phyloP scores from a whole-genome alignment of 2,888 invertebrate genomes.

The Coelinius sp. region DNA sequence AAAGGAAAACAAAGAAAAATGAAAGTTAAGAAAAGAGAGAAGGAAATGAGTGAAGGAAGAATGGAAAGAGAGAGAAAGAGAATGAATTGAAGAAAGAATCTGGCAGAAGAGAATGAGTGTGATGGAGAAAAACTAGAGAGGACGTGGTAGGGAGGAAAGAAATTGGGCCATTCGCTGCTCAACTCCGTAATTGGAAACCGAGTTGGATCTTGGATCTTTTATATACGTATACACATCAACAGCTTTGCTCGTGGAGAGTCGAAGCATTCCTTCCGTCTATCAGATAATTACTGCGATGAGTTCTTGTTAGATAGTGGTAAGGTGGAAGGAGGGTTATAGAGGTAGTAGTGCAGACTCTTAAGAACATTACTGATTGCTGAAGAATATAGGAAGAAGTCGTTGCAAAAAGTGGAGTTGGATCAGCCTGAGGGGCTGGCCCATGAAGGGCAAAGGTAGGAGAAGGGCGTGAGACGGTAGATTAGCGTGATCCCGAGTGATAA shows the following conservation, averaged over 20 bases:
- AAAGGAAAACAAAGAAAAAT: constrained; percentile 20
- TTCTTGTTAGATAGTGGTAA: constrained; percentile 44
- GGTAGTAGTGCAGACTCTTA: neutral
- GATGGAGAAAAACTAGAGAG: constrained; percentile 28
- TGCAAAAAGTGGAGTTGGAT: constrained; percentile 65
- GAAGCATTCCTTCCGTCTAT: constrained; percentile 57
- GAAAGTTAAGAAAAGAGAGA: neutral
- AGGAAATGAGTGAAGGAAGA: constrained; percentile 1
- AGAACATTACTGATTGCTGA: constrained; percentile 21
- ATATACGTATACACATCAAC: constrained; percentile 50
- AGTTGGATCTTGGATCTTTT: constrained; percentile 12
- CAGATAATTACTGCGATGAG: constrained; percentile 64
- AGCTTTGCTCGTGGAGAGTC: constrained; percentile 47
- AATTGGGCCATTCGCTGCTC: constrained; percentile 33
- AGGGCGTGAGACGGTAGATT: constrained; percentile 61
- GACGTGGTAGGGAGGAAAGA: neutral
- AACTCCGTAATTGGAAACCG: constrained; percentile 30
- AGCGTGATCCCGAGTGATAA: constrained; percentile 69
- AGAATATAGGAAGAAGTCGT: constrained; percentile 57
- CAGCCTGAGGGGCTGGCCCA: constrained; percentile 49
- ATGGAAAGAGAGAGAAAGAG: constrained; percentile 4
- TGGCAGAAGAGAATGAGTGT: constrained; percentile 2
- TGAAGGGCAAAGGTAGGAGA: constrained; percentile 46
- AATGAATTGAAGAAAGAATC: constrained; percentile 19
- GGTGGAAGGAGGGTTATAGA: constrained; percentile 23